phyloP scores from a whole-genome alignment of 2,888 invertebrate genomes.

The Cylindroiulus punctatus region DNA sequence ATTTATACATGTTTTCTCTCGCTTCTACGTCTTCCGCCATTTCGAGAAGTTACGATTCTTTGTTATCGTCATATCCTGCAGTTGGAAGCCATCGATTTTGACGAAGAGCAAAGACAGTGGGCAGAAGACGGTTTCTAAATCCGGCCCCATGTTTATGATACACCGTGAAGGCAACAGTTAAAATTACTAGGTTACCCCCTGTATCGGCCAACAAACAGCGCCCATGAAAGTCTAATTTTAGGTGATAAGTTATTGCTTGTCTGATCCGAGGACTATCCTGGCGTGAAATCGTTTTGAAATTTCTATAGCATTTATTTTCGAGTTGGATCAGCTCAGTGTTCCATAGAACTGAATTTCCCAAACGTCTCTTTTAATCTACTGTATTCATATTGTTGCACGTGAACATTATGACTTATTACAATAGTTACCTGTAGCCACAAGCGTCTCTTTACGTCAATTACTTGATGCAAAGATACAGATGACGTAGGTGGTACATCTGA shows the following conservation, averaged over 20 bases:
- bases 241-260: background rate
- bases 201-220: background rate
- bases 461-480: no score
- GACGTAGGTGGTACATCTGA: no score
- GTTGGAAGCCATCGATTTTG: background rate
- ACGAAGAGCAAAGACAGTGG: background rate
- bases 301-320: background rate
- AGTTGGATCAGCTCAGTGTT: background rate
- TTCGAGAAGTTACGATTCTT: background rate
- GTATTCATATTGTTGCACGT: no score
- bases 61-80: background rate
- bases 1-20: background rate
- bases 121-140: background rate
- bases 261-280: background rate
- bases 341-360: no score
- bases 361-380: no score
- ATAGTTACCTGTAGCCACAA: no score
- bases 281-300: background rate
- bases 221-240: conserved; percentile 33
- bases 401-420: no score
- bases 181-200: background rate
- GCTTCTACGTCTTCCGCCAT: background rate
- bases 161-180: background rate
- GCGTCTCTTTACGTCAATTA: no score
- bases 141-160: background rate